Evolutionary conservation across 2,888 invertebrate species (phyloP).

Genomic region (Phyllotreta cruciferae): DNA sequence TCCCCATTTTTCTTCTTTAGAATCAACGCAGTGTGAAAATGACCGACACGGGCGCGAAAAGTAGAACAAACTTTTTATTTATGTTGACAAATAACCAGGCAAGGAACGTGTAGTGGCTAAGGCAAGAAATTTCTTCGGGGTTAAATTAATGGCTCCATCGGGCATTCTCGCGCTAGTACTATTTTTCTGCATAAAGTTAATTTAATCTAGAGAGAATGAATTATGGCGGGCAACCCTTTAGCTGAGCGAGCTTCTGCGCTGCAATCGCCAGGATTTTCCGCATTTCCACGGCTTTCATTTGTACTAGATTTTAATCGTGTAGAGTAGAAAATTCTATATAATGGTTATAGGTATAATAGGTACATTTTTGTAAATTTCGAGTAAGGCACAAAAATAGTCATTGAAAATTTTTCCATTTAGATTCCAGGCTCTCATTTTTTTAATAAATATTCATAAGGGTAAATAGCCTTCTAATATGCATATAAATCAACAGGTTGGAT

Average conservation of each 20-base stretch:
- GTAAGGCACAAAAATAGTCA: too few relatives aligned
- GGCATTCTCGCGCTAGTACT: constrained; percentile 10
- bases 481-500: too few relatives aligned
- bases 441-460: too few relatives aligned
- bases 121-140: constrained; percentile 20
- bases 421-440: too few relatives aligned
- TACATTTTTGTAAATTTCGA: too few relatives aligned
- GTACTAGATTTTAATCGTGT: neutral
- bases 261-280: neutral
- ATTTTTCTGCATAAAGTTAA: constrained; percentile 15
- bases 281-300: neutral
- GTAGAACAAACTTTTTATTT: constrained; percentile 16
- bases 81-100: constrained; percentile 22
- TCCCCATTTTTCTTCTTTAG: too few relatives aligned
- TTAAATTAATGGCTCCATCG: constrained; percentile 23
- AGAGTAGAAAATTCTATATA: too few relatives aligned
- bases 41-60: constrained; percentile 6
- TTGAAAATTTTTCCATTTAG: too few relatives aligned
- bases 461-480: too few relatives aligned
- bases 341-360: too few relatives aligned
- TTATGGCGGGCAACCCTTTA: constrained; percentile 12
- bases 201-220: constrained; percentile 14
- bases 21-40: neutral
- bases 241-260: neutral
- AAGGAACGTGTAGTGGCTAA: constrained; percentile 4